Base-by-base conservation (phyloP, 2,888 invertebrate genomes). In the Agelastica alni region DNA sequence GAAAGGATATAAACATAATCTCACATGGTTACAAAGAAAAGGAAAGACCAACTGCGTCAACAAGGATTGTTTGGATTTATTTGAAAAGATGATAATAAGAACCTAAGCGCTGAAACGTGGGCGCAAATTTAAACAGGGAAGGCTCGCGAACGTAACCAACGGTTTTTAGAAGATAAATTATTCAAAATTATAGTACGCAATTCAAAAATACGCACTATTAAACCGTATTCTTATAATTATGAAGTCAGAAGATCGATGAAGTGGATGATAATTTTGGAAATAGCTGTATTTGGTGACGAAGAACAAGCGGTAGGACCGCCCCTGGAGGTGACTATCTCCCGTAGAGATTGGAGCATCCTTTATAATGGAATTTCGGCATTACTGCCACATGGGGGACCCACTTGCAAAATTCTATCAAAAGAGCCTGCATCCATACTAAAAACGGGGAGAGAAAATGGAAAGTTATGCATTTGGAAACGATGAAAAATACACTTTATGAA, bases 41-140 rank as follows among this genome's bases (percentile, higher is more conserved):
- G 61, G 60, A 59, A 60, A 56, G 62, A 66, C 68, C 70, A 69
- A 70, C 71, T 70, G 69, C 69, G 67, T 70, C 70, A 70, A 70
- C 70, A 71, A 61, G 68, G 68, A 68, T 68, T 69, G 70, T 70
- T 70, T 66, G 64, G 70, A 69, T 67, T 71, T 70, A 70, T 71
- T 70, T 67, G 63, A 55, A 65, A 61, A 71, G 62, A 71, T 68
- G 67, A 63, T 70, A 68, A 68, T 69, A 68, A 70, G 68, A 63
- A n/a, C n/a, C 63, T 60, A 64, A 64, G 65, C 62, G 61, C 58
- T 58, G 17, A 17, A 39, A 30, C 20, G 13, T 37, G 18, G 18
- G 14, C 18, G 20, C 5, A 20, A 39, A 22, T 32, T 7, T n/a
- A 16, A 13, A 28, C 54, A 54, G 37, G 30, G 49, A 22, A 12